Base-by-base conservation (phyloP, 2,888 invertebrate genomes). In the Spisula subtruncata region DNA sequence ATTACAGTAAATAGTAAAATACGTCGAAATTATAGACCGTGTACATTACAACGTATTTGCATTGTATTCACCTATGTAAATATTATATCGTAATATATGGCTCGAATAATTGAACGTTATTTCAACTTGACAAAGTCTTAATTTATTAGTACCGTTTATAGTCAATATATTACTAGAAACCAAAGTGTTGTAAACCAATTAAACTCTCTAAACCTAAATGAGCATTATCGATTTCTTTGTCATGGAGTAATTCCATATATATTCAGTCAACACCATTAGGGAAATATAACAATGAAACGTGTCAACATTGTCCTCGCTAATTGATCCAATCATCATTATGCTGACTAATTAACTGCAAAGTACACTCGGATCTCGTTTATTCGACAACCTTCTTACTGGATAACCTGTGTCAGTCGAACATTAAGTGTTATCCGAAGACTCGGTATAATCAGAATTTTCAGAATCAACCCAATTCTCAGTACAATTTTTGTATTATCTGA, bases 191-290 rank as follows among this genome's bases (percentile, higher is more conserved):
- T 66, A 66, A 66, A 66, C 60, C 60, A 66, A 25, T 66, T 66
- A 66, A n/a, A 66, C n/a, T 66, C n/a, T 66, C 25, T 66, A 66
- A 66, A 66, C 25, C 60, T 66, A 66, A 66, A 66, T 66, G 60
- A 66, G 25, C 60, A 66, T n/a, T 66, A 66, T 66, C 12, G 60
- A 66, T 66, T 25, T 25, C 60, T 66, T 66, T 66, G 60, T 66
- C n/a, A 25, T 12, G 8, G 10, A 6, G 25, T 25, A 25, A 66
- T 66, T n/a, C 5, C 25, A 25, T n/a, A 66, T 6, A 10, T 66
- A 25, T 66, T 66, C 60, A 25, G 60, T 10, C n/a, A 66, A 10
- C 60, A 25, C 60, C 60, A 66, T 66, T 25, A 25, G 5, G 25
- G 25, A 0, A 25, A 25, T n/a, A 25, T 20, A 66, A 66, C 60